Base-by-base conservation (phyloP, 2,113 vertebrate genomes). In the Bujurquina vittata region DNA sequence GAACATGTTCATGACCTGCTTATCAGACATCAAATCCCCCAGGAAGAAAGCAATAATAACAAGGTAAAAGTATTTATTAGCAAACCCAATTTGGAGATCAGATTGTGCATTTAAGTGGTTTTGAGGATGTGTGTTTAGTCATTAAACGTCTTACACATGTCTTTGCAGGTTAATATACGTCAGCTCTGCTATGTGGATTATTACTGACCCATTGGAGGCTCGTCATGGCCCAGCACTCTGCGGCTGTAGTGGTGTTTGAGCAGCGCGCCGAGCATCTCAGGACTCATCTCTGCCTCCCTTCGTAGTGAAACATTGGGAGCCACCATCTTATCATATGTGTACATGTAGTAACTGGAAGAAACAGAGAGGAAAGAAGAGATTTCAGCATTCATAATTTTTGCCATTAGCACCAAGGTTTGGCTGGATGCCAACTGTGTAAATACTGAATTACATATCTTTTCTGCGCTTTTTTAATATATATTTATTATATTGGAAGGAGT, bases 301-400 rank as follows among this genome's bases (percentile, higher is more conserved):
- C 89, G 91, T 81, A 95, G 91, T 3, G 98, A 99, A 40, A 99
- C 98, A 49, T 99, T 99, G 29, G 98, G 98, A 12, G 98, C 98
- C 94, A 99, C 96, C 95, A 99, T 96, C 94, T 99, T 99, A 94
- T 99, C 98, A 69, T 97, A 99, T 78, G 98, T 98, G 90, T 98
- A 99, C 90, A 99, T 95, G 95, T 97, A 99, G 95, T 97, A 99
- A 92, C 98, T 99, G 60, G 20, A 54, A 63, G 26, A 73, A 46
- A 67, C 17, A 84, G 2, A 74, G 11, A 62, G 17, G 18, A 62
- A n/a, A 75, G 10, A 52, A 31, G 35, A 22, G 60, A 63, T 80
- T 88, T 55, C 72, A 73, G 43, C 77, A 58, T 67, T 69, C 20
- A 11, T 7, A 33, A 5, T 52, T 80, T 40, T 22, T 14, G 12